Percentiles rank a stretch among this genome's conserved stretches.
phyloP scores from a whole-genome alignment of 2,797 vertebrate species.

The Pristis pectinata region DNA sequence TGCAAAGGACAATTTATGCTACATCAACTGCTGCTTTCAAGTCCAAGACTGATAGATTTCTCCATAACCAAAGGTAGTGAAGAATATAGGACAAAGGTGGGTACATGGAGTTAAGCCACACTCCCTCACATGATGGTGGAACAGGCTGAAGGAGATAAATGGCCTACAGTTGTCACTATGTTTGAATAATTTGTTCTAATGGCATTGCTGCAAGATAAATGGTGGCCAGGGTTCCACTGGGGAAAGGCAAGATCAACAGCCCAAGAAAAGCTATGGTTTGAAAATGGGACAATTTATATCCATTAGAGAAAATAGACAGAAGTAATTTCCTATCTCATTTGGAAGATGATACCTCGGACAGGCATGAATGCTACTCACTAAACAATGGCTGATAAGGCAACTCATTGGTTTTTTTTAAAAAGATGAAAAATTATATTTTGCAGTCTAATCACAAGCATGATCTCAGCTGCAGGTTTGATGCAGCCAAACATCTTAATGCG shows the following conservation, averaged over 20 bases:
- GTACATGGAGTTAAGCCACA: no score
- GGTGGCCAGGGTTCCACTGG: not conserved
- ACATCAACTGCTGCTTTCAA: no score
- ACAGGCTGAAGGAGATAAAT: no score
- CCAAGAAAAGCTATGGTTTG: not conserved
- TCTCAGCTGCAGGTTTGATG: not conserved
- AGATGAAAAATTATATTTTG: not conserved
- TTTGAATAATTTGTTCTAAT: not conserved
- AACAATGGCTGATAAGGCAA: not conserved
- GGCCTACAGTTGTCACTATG: no score
- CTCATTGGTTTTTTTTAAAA: not conserved
- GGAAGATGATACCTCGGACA: not conserved
- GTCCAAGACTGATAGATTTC: no score
- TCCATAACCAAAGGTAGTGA: no score
- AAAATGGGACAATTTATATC: not conserved
- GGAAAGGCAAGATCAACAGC: not conserved
- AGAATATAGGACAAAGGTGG: no score
- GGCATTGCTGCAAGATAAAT: not conserved
- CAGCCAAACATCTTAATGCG: not conserved
- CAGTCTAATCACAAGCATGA: not conserved
- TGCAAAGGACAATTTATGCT: no score
- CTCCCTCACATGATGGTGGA: no score
- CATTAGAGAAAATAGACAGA: not conserved
- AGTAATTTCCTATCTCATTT: not conserved
- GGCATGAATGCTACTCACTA: not conserved